phyloP scores from a whole-genome alignment of 2,797 vertebrate species.

The Pseudochirops cupreus region DNA sequence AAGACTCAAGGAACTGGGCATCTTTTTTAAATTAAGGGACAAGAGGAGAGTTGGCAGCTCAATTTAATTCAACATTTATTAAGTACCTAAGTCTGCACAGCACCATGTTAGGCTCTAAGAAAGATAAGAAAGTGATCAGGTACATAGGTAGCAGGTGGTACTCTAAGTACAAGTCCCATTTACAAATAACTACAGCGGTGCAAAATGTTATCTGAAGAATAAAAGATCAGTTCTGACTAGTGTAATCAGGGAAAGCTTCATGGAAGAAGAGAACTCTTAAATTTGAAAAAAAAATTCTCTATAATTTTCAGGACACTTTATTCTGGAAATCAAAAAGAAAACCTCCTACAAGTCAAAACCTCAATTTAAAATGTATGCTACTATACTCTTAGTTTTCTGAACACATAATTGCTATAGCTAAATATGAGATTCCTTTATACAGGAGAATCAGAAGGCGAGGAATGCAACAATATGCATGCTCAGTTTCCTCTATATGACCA shows the following conservation, averaged over 20 bases:
- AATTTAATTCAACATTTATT: background rate
- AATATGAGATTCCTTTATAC: background rate
- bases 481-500: background rate
- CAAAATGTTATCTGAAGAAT: background rate
- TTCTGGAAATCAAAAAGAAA: slow-evolving; percentile 38
- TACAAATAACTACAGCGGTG: background rate
- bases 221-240: background rate
- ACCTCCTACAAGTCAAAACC: background rate
- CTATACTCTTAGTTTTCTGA: slow-evolving; percentile 25
- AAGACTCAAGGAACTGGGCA: background rate
- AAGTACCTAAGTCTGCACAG: background rate
- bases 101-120: background rate
- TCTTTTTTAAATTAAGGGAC: background rate
- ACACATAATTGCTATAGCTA: slow-evolving; percentile 30
- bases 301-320: slow-evolving; percentile 35
- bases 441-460: background rate
- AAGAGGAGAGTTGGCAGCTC: background rate
- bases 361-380: background rate
- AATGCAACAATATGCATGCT: background rate
- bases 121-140: background rate
- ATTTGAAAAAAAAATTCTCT: background rate
- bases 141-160: background rate
- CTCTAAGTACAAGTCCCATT: background rate
- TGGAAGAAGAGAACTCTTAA: background rate
- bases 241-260: background rate